These are phyloP conservation scores for Autographa pulchrina DNA, from an alignment of 2,888 invertebrate genomes.

Conservation along the genomic window DNA sequence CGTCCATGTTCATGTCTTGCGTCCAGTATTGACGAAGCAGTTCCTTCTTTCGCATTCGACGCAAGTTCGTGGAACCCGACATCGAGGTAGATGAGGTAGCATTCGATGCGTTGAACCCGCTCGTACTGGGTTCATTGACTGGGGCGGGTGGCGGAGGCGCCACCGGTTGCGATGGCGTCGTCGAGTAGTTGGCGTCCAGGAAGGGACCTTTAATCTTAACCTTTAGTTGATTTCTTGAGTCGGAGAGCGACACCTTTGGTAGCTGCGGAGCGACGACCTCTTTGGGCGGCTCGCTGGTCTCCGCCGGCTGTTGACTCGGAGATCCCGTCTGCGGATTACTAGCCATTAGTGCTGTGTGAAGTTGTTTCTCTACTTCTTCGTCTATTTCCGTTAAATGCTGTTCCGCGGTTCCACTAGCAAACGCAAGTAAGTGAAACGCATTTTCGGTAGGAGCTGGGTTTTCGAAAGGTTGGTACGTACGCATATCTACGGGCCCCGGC, in stretches of 20 bases:
- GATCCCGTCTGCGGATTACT: conserved; percentile 82
- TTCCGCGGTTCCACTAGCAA: conserved; percentile 92
- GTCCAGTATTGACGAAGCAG: conserved; percentile 94
- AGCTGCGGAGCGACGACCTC: conserved; percentile 72
- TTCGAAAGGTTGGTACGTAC: conserved; percentile 93
- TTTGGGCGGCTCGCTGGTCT: conserved; percentile 67
- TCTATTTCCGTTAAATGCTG: conserved; percentile 93
- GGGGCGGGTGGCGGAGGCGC: conserved; percentile 85
- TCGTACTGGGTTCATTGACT: conserved; percentile 75
- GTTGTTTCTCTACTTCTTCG: conserved; percentile 94
- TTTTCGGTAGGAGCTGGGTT: conserved; percentile 89
- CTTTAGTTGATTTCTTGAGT: conserved; percentile 95
- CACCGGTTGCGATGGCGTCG: conserved; percentile 89
- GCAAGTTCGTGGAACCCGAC: conserved; percentile 92
- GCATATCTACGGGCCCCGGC: conserved; percentile 97
- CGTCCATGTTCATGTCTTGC: conserved; percentile 96
- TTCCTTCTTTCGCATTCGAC: conserved; percentile 97
- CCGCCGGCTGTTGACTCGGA: conserved; percentile 62
- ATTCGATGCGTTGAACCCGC: conserved; percentile 79
- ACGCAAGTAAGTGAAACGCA: conserved; percentile 91
- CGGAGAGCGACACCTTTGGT: conserved; percentile 93
- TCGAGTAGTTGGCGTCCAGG: conserved; percentile 93
- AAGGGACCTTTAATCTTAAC: conserved; percentile 97
- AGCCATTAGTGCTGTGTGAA: conserved; percentile 91
- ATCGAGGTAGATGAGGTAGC: conserved; percentile 81